Base-by-base conservation (phyloP, 1,140 invertebrate species). In the Penaeus chinensis region DNA sequence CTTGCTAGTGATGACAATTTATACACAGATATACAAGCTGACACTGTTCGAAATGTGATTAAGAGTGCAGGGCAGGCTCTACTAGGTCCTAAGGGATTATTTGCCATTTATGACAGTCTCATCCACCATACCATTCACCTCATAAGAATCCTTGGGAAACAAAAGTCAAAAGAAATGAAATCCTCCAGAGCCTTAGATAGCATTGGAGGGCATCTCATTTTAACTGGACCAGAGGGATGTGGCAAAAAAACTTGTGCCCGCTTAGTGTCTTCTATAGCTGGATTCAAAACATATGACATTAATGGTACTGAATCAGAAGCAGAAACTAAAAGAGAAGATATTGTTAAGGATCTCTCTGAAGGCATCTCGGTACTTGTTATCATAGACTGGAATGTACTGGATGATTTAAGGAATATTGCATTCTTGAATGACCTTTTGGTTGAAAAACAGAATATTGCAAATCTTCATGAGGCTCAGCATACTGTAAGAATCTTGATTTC, bases 321-420 rank as follows among this genome's bases (percentile, higher is more conserved):
- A 22, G 42, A 32, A 22, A 24, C n/a, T 7, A 74, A 78, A 37
- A 37, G 22, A 18, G 65, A 77, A 18, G 76, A 76, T 22, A 87
- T 87, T 13, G 54, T 66, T 2, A 47, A 22, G 62, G 86, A 87
- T 32, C 54, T 87, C 11, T 8, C 47, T 10, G 65, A 47, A 63
- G 71, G 71, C 20, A 66, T 65, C 24, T 60, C 47, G 22, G 81
- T 87, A 20, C 27, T 87, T 42, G 69, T 71, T 2, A 78, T 87
- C 42, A 83, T 87, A 65, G 86, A 87, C 86, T 87, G 86, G 86
- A 87, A 87, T 83, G 66, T 83, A 24, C 18, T 87, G 62, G 80
- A 83, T 19, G 47, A 77, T 78, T 79, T 83, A 16, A 78, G 71
- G 16, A 82, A 83, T 74, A 22, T 87, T 22, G 77, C 71, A n/a